Base-by-base conservation (phyloP, 1,140 invertebrate genomes). In the Polyergus mexicanus region DNA sequence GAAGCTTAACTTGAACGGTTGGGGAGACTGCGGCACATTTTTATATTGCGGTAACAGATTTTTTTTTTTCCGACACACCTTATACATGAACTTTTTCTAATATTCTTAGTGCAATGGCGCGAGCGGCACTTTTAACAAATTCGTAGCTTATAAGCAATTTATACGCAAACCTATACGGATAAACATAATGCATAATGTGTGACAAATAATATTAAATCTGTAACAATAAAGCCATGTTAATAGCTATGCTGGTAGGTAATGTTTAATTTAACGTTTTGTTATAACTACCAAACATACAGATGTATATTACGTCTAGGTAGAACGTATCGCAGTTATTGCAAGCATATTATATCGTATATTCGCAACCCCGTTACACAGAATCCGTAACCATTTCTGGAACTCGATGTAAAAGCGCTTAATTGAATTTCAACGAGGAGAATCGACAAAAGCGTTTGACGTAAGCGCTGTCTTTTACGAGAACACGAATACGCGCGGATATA, bases 1-100 rank as follows among this genome's bases (percentile, higher is more conserved):
- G 60, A 44, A 84, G 89, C 87, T 91, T 89, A 89, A 65, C 41
- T 38, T 56, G 77, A 77, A 74, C 77, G 66, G 80, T 22, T 19
- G 44, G 60, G 22, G 54, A 41, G 51, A 76, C 86, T 60, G 44
- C 81, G 32, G n/a, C 32, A 32, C 58, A 72, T 58, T 81, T 80
- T 47, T 66, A 83, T 32, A 54, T 75, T 35, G 35, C 32, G 25
- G 22, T 35, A 69, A 62, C 19, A 47, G 62, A 86, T 89, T 86
- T 75, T 84, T 88, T 32, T 28, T 32, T 84, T 80, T 65, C 35
- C 41, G 6, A n/a, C 4, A 7, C 13, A 16, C n/a, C 25, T 19
- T 25, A 28, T 28, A 10, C 69, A 28, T 19, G 13, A 69, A 38
- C 16, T 13, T 35, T n/a, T 69, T 85, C 47, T 75, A 75, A 78